These are phyloP conservation scores for Simalia tracyae DNA, from an alignment of 2,797 vertebrate genomes.

Conservation along the genomic window DNA sequence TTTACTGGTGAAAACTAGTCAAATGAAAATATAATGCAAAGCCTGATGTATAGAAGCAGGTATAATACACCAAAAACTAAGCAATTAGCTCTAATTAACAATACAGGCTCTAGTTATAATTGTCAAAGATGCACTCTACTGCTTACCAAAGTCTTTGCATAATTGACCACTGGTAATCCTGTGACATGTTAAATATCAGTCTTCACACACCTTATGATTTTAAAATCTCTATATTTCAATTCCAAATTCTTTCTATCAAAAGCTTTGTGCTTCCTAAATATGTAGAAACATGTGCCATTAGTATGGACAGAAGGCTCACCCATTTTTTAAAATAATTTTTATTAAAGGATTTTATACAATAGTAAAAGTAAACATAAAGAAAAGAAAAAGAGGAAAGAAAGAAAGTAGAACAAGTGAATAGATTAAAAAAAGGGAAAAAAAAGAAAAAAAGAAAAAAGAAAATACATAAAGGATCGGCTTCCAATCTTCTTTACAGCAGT, in stretches of 20 bases:
- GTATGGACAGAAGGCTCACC: not conserved
- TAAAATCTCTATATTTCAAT: not conserved
- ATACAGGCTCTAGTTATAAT: not conserved
- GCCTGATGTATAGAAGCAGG: constrained; percentile 1
- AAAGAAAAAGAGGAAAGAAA: not conserved
- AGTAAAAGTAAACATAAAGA: not conserved
- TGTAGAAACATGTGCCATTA: not conserved
- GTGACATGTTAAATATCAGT: not conserved
- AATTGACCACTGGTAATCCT: not conserved
- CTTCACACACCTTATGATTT: not conserved
- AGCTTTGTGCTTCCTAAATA: not conserved
- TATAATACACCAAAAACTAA: constrained; percentile 26
- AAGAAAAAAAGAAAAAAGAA: not conserved
- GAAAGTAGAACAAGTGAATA: not conserved
- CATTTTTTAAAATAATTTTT: not conserved
- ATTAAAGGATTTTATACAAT: not conserved
- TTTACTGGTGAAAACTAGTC: not conserved
- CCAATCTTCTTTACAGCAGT: not conserved
- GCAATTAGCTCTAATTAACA: constrained; percentile 24
- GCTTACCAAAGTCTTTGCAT: not conserved
- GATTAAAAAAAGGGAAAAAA: not conserved
- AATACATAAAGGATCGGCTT: not conserved
- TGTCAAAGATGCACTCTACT: not conserved
- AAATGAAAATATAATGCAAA: constrained; percentile 2
- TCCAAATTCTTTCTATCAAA: not conserved